Evolutionary conservation across 2,113 vertebrate species (phyloP), one percentile per base, ranked within the genome.

Genomic region (Crotalus viridis): DNA sequence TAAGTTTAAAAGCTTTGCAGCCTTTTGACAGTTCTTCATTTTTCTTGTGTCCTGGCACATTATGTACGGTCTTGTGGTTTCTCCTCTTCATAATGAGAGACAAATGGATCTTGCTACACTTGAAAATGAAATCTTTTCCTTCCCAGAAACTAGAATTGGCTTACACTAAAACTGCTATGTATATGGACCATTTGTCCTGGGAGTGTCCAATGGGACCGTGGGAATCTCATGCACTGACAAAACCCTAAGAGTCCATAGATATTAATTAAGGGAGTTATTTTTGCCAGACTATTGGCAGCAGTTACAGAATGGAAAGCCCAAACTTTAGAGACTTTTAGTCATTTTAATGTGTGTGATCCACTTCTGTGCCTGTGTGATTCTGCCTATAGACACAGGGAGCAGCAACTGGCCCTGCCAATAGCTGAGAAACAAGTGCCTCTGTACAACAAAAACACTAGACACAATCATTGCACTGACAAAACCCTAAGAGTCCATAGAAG

Each of bases 101-200:
- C 61, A 92, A 92, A 89, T 92, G 86, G 91, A 89, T 92, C 88
- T 92, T 81, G 91, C 87, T 26, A 92, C 87, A 92, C 87, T 92
- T 92, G 51, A 92, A 74, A 89, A 33, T 54, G 61, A 55, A 92
- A 89, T 89, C 15, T 19, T 88, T 74, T 55, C 87, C 51, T 92
- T 69, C 91, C 51, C 59, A 92, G 87, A 92, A 74, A 26, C 91
- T 87, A 46, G 87, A 88, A 92, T 46, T 92, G 87, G 86, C 87
- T 26, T 89, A 74, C 12, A 46, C 59, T 92, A 92, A 92, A 39
- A 74, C 87, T 74, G 33, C 5, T 81, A n/a, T 56, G 87, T 28
- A 39, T 55, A 28, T 92, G 87, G 91, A 56, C 39, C 51, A 89
- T 81, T 92, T 92, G 59, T 74, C 33, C 4, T 39, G 33, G 10